phyloP scores from a whole-genome alignment of 2,888 invertebrate species.

The Trichopria drosophilae region DNA sequence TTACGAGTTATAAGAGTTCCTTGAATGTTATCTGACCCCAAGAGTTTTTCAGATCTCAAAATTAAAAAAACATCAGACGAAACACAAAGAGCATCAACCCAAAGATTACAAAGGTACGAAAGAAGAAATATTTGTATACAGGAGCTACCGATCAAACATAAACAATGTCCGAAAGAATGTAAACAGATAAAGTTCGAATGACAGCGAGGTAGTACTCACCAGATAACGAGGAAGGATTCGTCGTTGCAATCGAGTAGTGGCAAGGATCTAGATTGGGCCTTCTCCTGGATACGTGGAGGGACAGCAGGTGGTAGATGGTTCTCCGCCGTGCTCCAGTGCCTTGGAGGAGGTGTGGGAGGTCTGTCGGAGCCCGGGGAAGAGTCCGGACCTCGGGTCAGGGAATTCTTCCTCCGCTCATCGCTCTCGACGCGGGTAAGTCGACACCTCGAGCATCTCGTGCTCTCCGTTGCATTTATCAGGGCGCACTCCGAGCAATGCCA shows the following conservation, averaged over 20 bases:
- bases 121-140: no score
- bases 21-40: no score
- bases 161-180: no score
- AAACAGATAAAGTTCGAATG: no score
- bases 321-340: conserved; percentile 33
- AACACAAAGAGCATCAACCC: no score
- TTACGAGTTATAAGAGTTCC: no score
- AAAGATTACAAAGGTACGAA: no score
- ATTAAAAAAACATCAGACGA: no score
- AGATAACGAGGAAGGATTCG: conserved; percentile 26
- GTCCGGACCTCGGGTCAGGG: conserved; percentile 25
- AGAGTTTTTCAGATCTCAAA: no score
- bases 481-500: conserved; percentile 89
- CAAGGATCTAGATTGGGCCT: conserved; percentile 12
- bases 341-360: conserved; percentile 50
- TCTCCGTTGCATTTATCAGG: conserved; percentile 86
- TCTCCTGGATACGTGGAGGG: conserved; percentile 14
- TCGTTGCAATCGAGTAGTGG: conserved; percentile 25
- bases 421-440: conserved; percentile 59
- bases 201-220: no score
- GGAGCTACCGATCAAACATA: no score
- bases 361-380: conserved; percentile 47
- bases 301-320: conserved; percentile 9
- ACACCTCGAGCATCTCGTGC: conserved; percentile 81
- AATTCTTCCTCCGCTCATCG: conserved; percentile 41